These are phyloP conservation scores for Euura lappo DNA, from an alignment of 1,140 invertebrate species.

Conservation along the genomic window DNA sequence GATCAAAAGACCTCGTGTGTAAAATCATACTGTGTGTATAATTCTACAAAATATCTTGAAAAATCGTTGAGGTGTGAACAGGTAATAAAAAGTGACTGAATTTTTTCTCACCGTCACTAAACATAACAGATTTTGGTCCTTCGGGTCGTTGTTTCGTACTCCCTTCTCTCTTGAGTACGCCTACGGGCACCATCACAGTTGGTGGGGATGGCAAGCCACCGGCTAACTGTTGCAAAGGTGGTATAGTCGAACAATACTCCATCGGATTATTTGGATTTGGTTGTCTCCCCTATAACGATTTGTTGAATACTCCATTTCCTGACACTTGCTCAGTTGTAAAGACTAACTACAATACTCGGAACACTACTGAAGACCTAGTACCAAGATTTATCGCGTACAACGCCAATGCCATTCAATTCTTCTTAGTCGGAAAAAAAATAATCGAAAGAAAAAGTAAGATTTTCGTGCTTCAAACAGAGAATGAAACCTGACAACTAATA, in stretches of 20 bases:
- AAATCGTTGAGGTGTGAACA: background rate
- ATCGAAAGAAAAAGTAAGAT: too few species aligned
- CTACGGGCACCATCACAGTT: conserved; percentile 84
- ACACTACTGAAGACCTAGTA: too few species aligned
- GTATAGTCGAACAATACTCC: conserved; percentile 89
- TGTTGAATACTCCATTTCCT: conserved; percentile 69
- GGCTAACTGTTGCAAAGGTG: conserved; percentile 77
- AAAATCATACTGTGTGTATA: too few species aligned
- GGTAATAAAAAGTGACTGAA: conserved; percentile 11
- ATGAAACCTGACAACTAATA: too few species aligned
- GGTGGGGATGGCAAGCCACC: conserved; percentile 65
- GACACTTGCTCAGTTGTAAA: conserved; percentile 58
- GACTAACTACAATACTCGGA: background rate
- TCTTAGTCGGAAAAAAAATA: too few species aligned
- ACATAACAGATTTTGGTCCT: conserved; percentile 83
- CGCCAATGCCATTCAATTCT: too few species aligned
- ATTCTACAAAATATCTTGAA: too few species aligned
- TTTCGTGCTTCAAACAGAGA: too few species aligned
- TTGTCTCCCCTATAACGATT: conserved; percentile 61
- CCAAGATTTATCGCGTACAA: too few species aligned
- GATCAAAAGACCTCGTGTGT: too few species aligned
- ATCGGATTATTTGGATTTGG: conserved; percentile 90
- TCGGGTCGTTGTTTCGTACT: conserved; percentile 61
- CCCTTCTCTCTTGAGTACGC: conserved; percentile 80
- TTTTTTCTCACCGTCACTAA: conserved; percentile 76